Percentiles rank a stretch among this genome's conserved stretches.
phyloP scores from a whole-genome alignment of 2,113 vertebrate species.

The Eurypyga helias region DNA sequence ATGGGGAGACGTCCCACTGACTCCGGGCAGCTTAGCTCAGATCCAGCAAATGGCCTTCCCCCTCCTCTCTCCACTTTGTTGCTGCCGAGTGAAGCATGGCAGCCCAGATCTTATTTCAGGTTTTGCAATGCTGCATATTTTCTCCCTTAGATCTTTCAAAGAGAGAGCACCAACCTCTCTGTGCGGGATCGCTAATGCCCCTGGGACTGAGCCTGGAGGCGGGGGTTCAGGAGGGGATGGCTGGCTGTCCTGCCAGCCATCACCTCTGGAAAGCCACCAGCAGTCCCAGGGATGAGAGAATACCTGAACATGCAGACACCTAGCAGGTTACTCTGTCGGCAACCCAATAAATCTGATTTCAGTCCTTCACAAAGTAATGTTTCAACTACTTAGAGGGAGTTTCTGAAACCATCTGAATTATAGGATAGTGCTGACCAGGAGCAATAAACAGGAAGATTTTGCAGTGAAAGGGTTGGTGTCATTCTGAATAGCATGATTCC shows the following conservation, averaged over 20 bases:
- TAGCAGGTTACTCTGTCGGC: accelerated
- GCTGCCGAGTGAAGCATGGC: neutral
- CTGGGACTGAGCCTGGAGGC: accelerated
- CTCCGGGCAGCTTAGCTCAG: neutral
- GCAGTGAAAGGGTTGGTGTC: accelerated
- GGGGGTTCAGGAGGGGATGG: neutral
- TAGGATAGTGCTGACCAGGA: accelerated
- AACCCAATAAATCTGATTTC: accelerated
- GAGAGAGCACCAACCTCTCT: neutral
- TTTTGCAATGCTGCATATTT: neutral
- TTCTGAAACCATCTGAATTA: neutral
- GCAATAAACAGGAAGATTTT: neutral
- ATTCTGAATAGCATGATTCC: neutral
- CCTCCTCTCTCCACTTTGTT: neutral
- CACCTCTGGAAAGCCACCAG: neutral
- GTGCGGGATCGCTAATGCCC: neutral
- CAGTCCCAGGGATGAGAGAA: neutral
- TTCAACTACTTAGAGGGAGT: neutral
- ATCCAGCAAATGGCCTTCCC: neutral
- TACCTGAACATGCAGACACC: neutral
- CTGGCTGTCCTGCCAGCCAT: neutral
- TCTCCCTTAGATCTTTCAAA: constrained; percentile 1
- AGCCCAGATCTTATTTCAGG: constrained; percentile 45
- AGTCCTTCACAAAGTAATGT: neutral
- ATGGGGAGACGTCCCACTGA: neutral